Evolutionary conservation across 2,888 invertebrate species (phyloP).

Genomic region (Nineta flava): DNA sequence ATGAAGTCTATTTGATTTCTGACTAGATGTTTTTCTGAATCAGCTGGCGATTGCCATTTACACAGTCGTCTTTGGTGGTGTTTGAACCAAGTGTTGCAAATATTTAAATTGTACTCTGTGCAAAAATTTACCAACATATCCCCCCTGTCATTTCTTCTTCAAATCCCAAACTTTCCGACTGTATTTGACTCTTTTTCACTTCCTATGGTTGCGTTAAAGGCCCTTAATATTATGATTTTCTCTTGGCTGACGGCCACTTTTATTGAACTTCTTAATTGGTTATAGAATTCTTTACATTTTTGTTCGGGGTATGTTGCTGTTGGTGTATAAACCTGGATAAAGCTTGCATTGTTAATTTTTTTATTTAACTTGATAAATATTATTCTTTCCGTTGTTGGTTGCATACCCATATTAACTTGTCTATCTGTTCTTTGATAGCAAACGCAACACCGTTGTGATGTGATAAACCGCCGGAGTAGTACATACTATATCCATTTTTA

Average conservation of each 20-base stretch:
- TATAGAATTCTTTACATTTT: background rate
- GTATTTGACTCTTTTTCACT: conserved; percentile 7
- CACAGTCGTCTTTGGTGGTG: background rate
- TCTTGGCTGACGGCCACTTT: conserved; percentile 8
- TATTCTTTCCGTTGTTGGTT: background rate
- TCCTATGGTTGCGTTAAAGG: conserved; percentile 13
- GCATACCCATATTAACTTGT: background rate
- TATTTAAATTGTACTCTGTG: background rate
- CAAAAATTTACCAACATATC: background rate
- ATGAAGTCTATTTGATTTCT: conserved; percentile 16
- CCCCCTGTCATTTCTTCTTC: conserved; percentile 13
- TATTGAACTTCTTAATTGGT: conserved; percentile 8
- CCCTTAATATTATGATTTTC: conserved; percentile 8
- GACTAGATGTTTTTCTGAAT: conserved; percentile 11
- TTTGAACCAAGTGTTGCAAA: background rate
- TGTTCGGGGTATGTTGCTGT: background rate
- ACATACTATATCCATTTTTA: background rate
- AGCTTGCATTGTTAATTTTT: conserved; percentile 5
- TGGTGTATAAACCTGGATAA: background rate
- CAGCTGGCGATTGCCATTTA: background rate
- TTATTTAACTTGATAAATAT: conserved; percentile 8
- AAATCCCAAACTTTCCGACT: conserved; percentile 12
- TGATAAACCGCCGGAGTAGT: background rate
- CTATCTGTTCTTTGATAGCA: no score
- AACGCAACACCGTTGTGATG: background rate